A percentile compares a stretch with the other conserved stretches of the same genome.
phyloP scores from a whole-genome alignment of 2,113 vertebrate species.

The Ardeotis arabs region DNA sequence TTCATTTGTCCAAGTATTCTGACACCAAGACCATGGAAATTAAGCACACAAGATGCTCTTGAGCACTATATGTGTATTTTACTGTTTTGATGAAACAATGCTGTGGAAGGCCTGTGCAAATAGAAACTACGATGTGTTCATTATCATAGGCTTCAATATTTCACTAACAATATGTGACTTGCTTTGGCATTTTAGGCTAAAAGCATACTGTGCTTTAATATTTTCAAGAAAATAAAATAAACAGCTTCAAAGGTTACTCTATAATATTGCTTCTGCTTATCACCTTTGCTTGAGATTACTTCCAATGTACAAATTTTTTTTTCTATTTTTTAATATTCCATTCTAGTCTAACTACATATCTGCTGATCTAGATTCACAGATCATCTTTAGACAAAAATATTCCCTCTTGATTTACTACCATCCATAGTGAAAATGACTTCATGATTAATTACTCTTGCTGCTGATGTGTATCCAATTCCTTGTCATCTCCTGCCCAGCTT shows the following conservation, averaged over 20 bases:
- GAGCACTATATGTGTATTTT: background rate
- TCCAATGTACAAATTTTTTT: background rate
- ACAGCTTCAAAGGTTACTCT: background rate
- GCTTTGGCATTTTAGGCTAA: background rate
- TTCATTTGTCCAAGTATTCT: background rate
- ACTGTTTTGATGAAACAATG: background rate
- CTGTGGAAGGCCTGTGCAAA: background rate
- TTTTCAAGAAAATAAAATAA: background rate
- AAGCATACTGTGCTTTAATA: background rate
- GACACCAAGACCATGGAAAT: background rate
- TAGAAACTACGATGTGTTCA: background rate
- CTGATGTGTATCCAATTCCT: background rate
- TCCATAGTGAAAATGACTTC: background rate
- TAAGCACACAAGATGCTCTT: rapidly evolving
- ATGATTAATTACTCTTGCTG: background rate
- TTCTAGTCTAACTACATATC: background rate
- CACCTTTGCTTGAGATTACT: background rate
- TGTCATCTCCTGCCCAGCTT: background rate
- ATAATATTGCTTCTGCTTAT: background rate
- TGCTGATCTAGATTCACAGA: background rate
- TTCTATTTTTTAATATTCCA: background rate
- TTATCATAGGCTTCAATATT: background rate
- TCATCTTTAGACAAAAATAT: background rate
- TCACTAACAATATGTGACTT: background rate
- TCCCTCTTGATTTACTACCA: background rate